phyloP scores from a whole-genome alignment of 2,113 vertebrate species.

The Motacilla alba region DNA sequence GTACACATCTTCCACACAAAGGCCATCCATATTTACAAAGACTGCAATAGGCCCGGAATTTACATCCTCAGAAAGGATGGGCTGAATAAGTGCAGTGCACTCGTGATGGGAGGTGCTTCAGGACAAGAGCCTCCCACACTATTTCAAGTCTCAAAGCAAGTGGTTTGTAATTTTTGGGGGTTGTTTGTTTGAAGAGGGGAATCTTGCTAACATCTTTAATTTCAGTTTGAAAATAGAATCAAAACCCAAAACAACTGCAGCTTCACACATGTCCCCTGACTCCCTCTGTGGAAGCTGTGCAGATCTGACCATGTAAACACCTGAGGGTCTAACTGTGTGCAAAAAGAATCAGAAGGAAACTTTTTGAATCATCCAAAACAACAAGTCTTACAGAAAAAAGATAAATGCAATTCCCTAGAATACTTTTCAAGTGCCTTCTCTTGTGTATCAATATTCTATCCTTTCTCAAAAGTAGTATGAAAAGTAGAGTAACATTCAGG shows the following conservation, averaged over 20 bases:
- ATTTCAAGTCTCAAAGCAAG: neutral
- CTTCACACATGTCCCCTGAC: neutral
- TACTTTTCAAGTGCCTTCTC: neutral
- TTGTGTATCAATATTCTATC: neutral
- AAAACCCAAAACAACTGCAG: neutral
- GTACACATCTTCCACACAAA: neutral
- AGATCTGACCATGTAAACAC: neutral
- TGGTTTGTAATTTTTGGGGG: neutral
- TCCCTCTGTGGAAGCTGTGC: neutral
- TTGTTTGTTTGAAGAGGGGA: neutral
- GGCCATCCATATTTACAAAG: neutral
- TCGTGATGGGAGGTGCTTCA: neutral
- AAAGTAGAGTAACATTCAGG: neutral
- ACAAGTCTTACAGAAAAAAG: neutral
- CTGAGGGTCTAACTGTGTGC: neutral
- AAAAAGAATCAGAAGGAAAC: neutral
- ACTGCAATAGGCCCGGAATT: conserved; percentile 2
- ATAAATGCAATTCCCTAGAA: neutral
- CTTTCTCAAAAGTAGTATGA: neutral
- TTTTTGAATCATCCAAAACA: neutral
- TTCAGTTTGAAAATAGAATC: neutral
- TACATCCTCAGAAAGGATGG: neutral
- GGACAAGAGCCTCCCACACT: neutral
- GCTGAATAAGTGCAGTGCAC: neutral
- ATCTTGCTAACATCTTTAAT: neutral